phyloP scores from a whole-genome alignment of 2,113 vertebrate species.

The Ciconia maguari region DNA sequence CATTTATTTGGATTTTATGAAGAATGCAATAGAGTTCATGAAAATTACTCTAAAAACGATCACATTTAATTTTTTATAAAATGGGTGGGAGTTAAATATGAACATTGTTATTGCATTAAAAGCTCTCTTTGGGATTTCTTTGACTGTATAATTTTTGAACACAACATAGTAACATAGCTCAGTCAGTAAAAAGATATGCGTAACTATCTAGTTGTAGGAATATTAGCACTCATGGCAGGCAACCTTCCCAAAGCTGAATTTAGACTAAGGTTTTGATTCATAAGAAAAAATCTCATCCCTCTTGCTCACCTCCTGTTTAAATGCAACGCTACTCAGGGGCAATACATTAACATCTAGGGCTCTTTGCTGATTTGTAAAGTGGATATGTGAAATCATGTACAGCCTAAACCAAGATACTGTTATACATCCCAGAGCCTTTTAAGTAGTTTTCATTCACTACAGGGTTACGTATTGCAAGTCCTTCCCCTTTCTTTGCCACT shows the following conservation, averaged over 20 bases:
- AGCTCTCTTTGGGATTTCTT: neutral
- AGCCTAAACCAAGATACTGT: neutral
- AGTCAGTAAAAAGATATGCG: neutral
- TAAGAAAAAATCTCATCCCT: neutral
- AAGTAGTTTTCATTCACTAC: neutral
- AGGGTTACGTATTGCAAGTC: neutral
- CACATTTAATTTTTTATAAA: neutral
- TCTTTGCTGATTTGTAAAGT: neutral
- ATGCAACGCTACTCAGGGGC: fast-evolving
- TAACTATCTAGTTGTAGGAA: neutral
- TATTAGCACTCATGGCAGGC: neutral
- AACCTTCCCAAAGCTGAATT: neutral
- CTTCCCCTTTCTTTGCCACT: neutral
- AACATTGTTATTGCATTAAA: neutral
- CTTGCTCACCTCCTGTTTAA: neutral
- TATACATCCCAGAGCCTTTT: neutral
- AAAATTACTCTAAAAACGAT: neutral
- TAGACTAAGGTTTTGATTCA: neutral
- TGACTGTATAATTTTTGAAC: neutral
- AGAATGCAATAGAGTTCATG: neutral
- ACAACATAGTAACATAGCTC: neutral
- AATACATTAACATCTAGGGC: neutral
- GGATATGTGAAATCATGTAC: neutral
- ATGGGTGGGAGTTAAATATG: neutral
- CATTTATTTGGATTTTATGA: neutral